Percentiles rank a stretch among this genome's conserved stretches.
Conservation (phyloP, 2,888 invertebrate species). For the Trimorus sp. region DNA sequence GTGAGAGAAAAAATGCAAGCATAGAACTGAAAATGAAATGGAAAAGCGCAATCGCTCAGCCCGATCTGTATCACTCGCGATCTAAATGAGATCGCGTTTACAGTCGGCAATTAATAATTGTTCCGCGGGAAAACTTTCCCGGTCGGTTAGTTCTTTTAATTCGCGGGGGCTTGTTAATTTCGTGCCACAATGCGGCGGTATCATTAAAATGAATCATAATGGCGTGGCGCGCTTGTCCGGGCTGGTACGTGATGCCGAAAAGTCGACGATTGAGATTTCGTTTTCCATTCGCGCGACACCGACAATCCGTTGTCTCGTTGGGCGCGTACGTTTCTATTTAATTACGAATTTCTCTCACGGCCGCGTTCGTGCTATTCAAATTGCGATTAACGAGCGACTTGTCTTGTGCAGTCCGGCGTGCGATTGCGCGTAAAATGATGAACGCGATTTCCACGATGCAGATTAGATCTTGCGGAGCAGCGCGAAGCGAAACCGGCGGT, state of each 20-base stretch:
- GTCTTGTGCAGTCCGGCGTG: constrained; percentile 22
- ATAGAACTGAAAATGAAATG: too few relatives aligned
- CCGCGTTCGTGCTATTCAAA: constrained; percentile 47
- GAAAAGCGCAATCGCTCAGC: background rate
- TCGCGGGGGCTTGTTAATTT: constrained; percentile 4
- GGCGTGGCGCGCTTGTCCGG: background rate
- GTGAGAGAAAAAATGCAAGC: too few relatives aligned
- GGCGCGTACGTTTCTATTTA: constrained; percentile 43
- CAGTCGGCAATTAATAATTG: constrained; percentile 11
- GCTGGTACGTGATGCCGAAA: too few relatives aligned
- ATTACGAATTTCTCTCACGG: constrained; percentile 52
- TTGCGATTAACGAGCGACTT: constrained; percentile 30
- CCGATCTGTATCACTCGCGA: background rate
- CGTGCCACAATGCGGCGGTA: background rate
- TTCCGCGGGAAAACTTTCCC: constrained; percentile 28
- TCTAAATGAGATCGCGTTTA: constrained; percentile 18
- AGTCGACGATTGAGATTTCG: background rate
- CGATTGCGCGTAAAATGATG: constrained; percentile 45
- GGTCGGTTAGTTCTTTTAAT: constrained; percentile 9
- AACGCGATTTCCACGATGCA: constrained; percentile 44
- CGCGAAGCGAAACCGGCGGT: constrained; percentile 31
- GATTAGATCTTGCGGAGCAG: constrained; percentile 23
- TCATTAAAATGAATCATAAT: constrained; percentile 20
- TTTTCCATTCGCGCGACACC: background rate
- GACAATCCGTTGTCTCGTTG: constrained; percentile 24